Evolutionary conservation across 2,113 vertebrate species (phyloP), one percentile per base, ranked within the genome.

Genomic region (Oncorhynchus clarkii): DNA sequence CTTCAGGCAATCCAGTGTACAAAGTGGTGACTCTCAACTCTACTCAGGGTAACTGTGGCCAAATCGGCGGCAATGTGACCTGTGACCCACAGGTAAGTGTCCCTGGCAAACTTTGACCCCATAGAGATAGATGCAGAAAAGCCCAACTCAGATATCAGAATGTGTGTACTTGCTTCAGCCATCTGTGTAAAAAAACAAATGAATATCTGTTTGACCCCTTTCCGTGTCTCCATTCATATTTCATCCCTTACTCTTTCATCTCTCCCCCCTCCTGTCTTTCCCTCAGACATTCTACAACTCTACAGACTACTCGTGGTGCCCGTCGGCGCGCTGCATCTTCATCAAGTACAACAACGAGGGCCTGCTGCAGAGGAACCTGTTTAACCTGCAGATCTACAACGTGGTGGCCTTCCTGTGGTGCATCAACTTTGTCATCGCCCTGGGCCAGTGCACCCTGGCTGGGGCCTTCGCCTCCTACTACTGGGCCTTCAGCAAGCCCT

Each of bases 391-490:
- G 92, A 92, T 97, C 85, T 97, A 96, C 67, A 96, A 95, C 0
- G 84, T 89, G 0, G n/a, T 97, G 5, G 96, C 93, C 24, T 95
- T 97, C 66, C 94, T 97, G 81, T 97, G 96, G 96, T 95, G 94
- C 7, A 80, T 91, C 31, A 97, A 97, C 91, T 97, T 96, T 20
- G 94, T 96, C 70, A 90, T 97, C 39, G 96, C 96, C 12, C 88
- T 97, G 80, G 96, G 96, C 0, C 95, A 97, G 82, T 97, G 96
- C 14, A 94, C 95, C 0, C 89, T 97, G 70, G 96, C 96, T 0
- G 96, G 96, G 0, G 93, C 96, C 69, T 97, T 97, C 27, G 94
- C 95, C 67, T 96, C 96, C 12, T 97, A 95, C 87, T 97, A 97
- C 91, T 97, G 96, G 96, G 96, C 96, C 78, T 95, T 94, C 82